Conservation (phyloP, 2,888 invertebrate species). For the Diplolepis rosae region DNA sequence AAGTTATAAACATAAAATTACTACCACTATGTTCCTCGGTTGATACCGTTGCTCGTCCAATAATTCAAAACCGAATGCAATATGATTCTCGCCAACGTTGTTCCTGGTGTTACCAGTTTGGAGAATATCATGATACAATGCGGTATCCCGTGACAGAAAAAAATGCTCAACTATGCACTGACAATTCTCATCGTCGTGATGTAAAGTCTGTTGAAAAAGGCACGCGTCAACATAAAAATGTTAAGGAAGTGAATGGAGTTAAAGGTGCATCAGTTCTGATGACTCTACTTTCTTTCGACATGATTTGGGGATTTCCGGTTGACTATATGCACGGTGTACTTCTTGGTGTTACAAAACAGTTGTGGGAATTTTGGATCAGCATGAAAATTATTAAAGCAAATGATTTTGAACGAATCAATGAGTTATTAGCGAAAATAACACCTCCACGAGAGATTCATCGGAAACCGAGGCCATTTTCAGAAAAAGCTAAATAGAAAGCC, state of each 20-base stretch:
- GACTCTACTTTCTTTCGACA: neutral
- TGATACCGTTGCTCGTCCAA: slow-evolving; percentile 23
- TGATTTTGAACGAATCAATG: neutral
- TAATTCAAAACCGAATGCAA: slow-evolving; percentile 35
- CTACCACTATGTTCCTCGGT: slow-evolving; percentile 25
- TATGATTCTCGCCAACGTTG: neutral
- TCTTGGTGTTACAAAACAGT: neutral
- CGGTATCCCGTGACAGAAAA: slow-evolving; percentile 22
- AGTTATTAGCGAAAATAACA: neutral
- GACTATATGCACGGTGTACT: neutral
- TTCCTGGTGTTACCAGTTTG: slow-evolving; percentile 35
- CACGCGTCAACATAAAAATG: neutral
- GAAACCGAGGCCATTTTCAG: neutral
- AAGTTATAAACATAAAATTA: neutral
- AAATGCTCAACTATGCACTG: neutral
- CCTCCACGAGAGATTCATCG: neutral
- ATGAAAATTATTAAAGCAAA: neutral
- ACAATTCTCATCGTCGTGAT: neutral
- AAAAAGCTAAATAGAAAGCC: slow-evolving; percentile 29
- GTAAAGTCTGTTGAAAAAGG: neutral
- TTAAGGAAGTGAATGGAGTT: neutral
- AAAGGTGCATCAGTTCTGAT: neutral
- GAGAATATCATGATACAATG: slow-evolving; percentile 13
- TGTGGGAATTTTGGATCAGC: neutral
- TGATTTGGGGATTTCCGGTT: neutral